Base-by-base conservation (phyloP, 2,888 invertebrate genomes). In the Rosalia funebris region DNA sequence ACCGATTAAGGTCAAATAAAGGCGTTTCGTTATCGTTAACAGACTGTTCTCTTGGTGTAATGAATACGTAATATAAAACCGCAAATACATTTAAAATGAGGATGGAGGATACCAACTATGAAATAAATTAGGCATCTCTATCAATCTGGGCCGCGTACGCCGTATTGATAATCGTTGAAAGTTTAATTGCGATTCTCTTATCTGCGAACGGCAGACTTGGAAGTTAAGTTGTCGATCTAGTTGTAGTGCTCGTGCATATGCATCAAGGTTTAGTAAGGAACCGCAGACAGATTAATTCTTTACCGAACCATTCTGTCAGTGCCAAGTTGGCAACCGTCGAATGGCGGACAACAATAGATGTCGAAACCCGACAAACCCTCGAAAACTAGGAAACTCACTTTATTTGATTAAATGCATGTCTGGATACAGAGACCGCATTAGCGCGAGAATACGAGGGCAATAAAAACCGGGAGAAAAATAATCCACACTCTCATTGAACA, bases 301-400 rank as follows among this genome's bases (percentile, higher is more conserved):
- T 25, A 15, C 25, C 48, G 34, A 42, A 37, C 20, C 44, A 14
- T 39, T 48, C 45, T 31, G 32, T 48, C 55, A 36, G 54, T 54
- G 60, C 60, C 60, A 48, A 55, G 44, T 60, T 46, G 37, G 50
- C 60, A 39, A 50, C 57, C 57, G 39, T 41, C 41, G 36, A 42
- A 41, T 56, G 39, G 39, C 59, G 55, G 37, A 41, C 57, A 63
- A 60, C 58, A 63, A 60, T 55, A 47, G 58, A 60, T 63, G 58
- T 60, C 47, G 53, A 58, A 63, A 60, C 25, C 46, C 55, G 20
- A 32, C 50, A 39, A 47, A 54, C 61, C 63, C 65, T 57, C 63
- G 57, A 66, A 69, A 71, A 73, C 73, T 65, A 67, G 71, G 67
- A 72, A 73, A 73, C 60, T 64, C 70, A 71, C 73, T 72, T 72